Evolutionary conservation across 2,113 vertebrate genomes (phyloP), one percentile per base, ranked within the genome.

Genomic region (Chaenocephalus aceratus): DNA sequence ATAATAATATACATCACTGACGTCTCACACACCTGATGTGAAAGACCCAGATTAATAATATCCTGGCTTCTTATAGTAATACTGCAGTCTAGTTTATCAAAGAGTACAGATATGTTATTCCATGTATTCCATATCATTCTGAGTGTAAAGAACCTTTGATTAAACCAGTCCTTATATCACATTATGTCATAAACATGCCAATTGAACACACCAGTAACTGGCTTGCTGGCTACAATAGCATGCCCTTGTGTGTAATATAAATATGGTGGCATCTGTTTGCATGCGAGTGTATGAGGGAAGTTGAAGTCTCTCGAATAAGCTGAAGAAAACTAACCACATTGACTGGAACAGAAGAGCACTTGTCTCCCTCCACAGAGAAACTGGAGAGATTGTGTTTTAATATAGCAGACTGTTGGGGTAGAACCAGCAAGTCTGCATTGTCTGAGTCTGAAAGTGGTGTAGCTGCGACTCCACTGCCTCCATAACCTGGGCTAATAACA

Each of bases 401-500:
- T 85, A 85, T 74, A 86, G 41, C 44, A 44, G 83, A 58, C 65
- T 76, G 60, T 75, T 73, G 84, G 41, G 77, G 65, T 64, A 63
- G 62, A 89, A 70, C 61, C 1, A 64, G 53, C 4, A 11, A 41
- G 45, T 71, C 57, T 69, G 65, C 46, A 45, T 36, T 44, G 66
- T 83, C 21, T 66, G 70, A 58, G 73, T 8, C 67, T 61, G 52
- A 82, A 86, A 86, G 73, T 36, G 30, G 52, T 62, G 74, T 10
- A 34, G 18, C 45, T 63, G 62, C 71, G 23, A 72, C 58, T 88
- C 21, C 75, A 64, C 53, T 66, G 64, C 49, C 41, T 65, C 44
- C 2, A 80, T 72, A 82, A 69, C 69, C 56, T 67, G 68, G 30
- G 48, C 80, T 57, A 87, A 83, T 89, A 82, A 91, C 79, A 87